phyloP scores from a whole-genome alignment of 2,888 invertebrate genomes.

The Trissolcus japonicus region DNA sequence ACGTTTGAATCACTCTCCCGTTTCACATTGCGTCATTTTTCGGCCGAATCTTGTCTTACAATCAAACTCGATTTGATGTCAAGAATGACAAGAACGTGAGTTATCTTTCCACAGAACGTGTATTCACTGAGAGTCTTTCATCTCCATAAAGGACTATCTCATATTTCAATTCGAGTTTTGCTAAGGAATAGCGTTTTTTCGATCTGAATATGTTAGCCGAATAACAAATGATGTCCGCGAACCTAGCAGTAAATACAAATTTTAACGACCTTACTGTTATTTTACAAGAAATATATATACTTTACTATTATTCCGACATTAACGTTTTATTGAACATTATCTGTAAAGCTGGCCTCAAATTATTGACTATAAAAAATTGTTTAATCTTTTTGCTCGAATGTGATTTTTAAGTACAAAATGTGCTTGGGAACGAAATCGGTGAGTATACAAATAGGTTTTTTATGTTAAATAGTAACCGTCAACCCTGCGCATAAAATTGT shows the following conservation, averaged over 20 bases:
- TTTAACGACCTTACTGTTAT: constrained; percentile 22
- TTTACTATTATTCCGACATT: too few species aligned
- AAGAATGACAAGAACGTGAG: constrained; percentile 24
- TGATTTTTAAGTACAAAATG: background rate
- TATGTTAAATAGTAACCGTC: constrained; percentile 17
- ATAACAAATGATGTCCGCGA: constrained; percentile 23
- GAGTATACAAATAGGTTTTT: constrained; percentile 11
- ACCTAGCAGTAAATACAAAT: constrained; percentile 22
- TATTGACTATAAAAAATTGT: background rate
- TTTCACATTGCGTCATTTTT: constrained; percentile 5
- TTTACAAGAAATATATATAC: too few species aligned
- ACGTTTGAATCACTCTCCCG: background rate
- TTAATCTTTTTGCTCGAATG: constrained; percentile 10
- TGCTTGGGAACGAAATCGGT: background rate
- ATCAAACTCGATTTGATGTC: constrained; percentile 19
- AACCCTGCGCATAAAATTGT: constrained; percentile 15
- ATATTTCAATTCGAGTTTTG: constrained; percentile 34
- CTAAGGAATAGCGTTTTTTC: constrained; percentile 32
- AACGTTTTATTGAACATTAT: too few species aligned
- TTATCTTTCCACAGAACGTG: constrained; percentile 29
- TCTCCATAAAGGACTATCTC: constrained; percentile 23
- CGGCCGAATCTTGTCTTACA: constrained; percentile 6
- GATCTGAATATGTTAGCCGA: constrained; percentile 28
- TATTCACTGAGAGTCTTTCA: constrained; percentile 33
- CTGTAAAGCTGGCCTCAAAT: too few species aligned